Evolutionary conservation across 2,888 invertebrate genomes (phyloP), one percentile per base, ranked within the genome.

Genomic region (Tetrapedia diversipes): DNA sequence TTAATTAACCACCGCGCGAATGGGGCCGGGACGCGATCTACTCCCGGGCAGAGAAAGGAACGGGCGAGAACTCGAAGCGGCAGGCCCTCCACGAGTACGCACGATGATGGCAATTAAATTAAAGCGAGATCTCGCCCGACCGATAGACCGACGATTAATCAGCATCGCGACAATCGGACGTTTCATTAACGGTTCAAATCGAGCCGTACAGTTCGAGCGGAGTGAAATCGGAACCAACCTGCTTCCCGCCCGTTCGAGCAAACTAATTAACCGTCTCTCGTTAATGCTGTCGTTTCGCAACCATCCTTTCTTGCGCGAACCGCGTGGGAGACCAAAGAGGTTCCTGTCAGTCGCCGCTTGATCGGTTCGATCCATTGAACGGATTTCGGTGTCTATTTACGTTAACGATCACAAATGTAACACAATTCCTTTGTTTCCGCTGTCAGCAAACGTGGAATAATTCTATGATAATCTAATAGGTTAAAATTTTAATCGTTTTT

Each of bases 91-190:
- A 53, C 61, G 66, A 65, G 59, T 43, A 34, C 24, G 59, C 65
- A 37, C 86, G 87, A 86, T 84, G 87, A 89, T 90, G 83, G 88
- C 87, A 88, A 89, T 90, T 90, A 87, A 89, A 89, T 88, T 87
- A 87, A 89, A 88, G 79, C 85, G 83, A 89, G 89, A 90, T 90
- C 87, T 81, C 82, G 77, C 79, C 78, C 66, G 34, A 63, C 32
- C 83, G 90, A 90, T 90, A 90, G 87, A 84, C 70, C 75, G 72
- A 81, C 89, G 86, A 90, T 90, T 90, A 89, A 90, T 90, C 89
- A 89, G 87, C 80, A 79, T 80, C 84, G 84, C 83, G 88, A 89
- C 88, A 87, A 89, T 88, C 82, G 85, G 88, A 88, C 87, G 87
- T 88, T 89, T 89, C 87, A 88, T 89, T 89, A 89, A 88, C 86